Conservation (phyloP, 2,113 vertebrate genomes). For the Bos indicus region DNA sequence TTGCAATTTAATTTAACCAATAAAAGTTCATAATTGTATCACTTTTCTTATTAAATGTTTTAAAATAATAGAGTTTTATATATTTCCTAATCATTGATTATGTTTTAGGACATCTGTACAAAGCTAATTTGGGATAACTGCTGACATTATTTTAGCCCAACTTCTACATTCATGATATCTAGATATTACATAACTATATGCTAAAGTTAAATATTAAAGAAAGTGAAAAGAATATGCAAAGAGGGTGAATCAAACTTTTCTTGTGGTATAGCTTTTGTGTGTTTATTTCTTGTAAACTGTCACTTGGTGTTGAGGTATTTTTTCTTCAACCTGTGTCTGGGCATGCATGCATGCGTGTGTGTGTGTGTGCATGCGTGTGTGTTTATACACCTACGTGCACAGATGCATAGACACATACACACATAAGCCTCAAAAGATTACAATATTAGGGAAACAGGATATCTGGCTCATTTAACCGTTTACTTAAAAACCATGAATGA, state of each 20-base stretch:
- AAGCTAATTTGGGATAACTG: not conserved
- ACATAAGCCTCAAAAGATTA: not conserved
- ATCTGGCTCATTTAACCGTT: not conserved
- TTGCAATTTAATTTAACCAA: not conserved
- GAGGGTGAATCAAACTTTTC: not conserved
- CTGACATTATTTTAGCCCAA: not conserved
- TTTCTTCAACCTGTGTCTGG: not conserved
- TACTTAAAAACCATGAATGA: not conserved
- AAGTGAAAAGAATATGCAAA: not conserved
- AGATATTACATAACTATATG: not conserved
- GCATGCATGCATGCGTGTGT: not conserved
- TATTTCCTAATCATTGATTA: not conserved
- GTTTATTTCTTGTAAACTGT: not conserved
- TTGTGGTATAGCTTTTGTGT: not conserved
- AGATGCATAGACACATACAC: not conserved
- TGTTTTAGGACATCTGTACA: not conserved
- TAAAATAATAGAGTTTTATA: not conserved
- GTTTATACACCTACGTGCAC: not conserved
- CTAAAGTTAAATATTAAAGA: not conserved
- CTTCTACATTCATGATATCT: not conserved
- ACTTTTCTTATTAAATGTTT: not conserved
- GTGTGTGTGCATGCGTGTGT: not conserved
- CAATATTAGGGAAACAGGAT: not conserved
- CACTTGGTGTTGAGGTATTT: not conserved
- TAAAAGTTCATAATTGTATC: not conserved